phyloP scores from a whole-genome alignment of 2,797 vertebrate genomes.

The Micrastur ruficollis region DNA sequence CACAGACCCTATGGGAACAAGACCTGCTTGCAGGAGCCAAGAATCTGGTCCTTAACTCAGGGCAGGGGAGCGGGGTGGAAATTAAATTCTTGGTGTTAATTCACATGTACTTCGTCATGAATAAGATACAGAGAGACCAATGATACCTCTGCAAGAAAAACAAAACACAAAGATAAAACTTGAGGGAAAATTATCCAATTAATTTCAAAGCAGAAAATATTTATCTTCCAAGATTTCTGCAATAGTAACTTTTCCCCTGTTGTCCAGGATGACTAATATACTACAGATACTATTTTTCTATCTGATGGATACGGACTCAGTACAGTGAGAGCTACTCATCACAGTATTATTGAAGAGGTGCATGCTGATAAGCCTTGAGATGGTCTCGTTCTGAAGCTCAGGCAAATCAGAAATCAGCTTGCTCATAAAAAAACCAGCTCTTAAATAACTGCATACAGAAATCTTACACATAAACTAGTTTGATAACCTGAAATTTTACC shows the following conservation, averaged over 20 bases:
- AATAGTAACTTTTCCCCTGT: neutral
- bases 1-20: neutral
- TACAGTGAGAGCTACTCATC: neutral
- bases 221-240: slow-evolving; percentile 1
- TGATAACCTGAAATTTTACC: neutral
- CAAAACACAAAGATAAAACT: neutral
- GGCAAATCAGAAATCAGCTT: neutral
- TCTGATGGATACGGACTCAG: neutral
- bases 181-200: slow-evolving; percentile 4
- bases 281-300: neutral
- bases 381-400: neutral
- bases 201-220: slow-evolving; percentile 26
- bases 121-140: neutral
- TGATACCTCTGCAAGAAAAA: neutral
- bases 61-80: neutral
- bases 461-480: neutral
- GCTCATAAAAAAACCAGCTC: neutral
- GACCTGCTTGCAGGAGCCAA: neutral
- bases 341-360: neutral
- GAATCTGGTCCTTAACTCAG: neutral
- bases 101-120: neutral
- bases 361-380: neutral
- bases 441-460: neutral
- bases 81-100: neutral
- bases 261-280: slow-evolving; percentile 22